Conservation (phyloP, 1,140 invertebrate species). For the Calliphora vicina region DNA sequence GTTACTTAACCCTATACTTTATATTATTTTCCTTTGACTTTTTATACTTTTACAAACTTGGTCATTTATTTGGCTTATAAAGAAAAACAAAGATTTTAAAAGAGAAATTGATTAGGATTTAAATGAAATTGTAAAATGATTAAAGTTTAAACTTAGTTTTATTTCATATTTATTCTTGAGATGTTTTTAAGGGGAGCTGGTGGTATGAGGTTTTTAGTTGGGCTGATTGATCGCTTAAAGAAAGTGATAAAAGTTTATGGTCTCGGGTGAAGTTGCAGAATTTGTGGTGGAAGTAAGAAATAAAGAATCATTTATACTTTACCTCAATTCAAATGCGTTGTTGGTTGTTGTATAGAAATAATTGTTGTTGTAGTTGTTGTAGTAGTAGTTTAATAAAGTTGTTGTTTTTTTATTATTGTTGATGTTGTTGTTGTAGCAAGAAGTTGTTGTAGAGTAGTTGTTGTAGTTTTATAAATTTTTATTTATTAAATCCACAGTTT, state of each 20-base stretch:
- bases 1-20: not conserved
- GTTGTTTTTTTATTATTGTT: constrained; percentile 42
- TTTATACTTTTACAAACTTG: not conserved
- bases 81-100: not conserved
- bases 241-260: not conserved
- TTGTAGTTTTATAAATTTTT: constrained; percentile 41
- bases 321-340: constrained; percentile 63
- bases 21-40: not conserved
- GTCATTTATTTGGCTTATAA: not conserved
- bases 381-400: constrained; percentile 57
- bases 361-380: constrained; percentile 47
- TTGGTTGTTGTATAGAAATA: constrained; percentile 58
- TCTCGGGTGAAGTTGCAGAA: no score
- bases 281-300: not conserved
- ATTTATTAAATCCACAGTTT: not conserved
- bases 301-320: constrained; percentile 50
- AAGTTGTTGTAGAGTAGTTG: constrained; percentile 39
- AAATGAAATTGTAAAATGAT: not conserved
- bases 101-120: not conserved
- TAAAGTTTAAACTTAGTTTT: not conserved
- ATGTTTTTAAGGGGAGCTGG: no score
- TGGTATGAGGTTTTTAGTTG: no score
- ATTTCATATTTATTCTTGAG: no score
- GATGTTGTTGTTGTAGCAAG: not conserved
- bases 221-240: not conserved